Evolutionary conservation across 2,113 vertebrate genomes (phyloP).

Genomic region (Herpetotheres cachinnans): DNA sequence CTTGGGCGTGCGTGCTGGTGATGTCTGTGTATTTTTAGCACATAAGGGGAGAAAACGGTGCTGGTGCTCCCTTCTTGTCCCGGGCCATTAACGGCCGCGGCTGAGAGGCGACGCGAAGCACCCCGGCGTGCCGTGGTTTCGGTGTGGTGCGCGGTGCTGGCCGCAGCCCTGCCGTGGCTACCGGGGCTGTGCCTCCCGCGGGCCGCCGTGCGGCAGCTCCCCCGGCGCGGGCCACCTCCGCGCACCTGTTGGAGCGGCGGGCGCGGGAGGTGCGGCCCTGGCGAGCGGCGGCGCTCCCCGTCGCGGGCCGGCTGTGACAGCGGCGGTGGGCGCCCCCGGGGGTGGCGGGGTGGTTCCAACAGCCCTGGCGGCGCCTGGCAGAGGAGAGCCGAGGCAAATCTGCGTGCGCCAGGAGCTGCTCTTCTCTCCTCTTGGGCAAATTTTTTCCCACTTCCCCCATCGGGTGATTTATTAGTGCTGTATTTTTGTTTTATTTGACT

Average conservation of each 20-base stretch:
- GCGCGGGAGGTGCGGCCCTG: too few relatives aligned
- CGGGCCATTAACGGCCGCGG: fast-evolving
- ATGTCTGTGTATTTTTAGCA: fast-evolving
- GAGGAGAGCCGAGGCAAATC: not conserved
- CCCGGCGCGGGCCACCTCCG: too few relatives aligned
- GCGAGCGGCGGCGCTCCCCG: too few relatives aligned
- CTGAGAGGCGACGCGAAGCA: not conserved
- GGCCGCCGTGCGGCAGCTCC: not conserved
- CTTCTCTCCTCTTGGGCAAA: not conserved
- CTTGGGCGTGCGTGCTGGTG: not conserved
- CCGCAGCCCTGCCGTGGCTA: not conserved
- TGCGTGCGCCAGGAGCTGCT: not conserved
- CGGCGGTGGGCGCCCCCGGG: not conserved
- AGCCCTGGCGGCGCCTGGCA: not conserved
- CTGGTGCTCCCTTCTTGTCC: not conserved
- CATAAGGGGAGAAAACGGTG: not conserved
- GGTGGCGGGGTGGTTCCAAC: not conserved
- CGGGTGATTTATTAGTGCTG: not conserved
- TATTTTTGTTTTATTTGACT: not conserved
- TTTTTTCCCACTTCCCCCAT: not conserved
- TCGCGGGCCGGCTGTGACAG: too few relatives aligned
- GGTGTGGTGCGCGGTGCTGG: not conserved
- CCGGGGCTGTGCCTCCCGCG: not conserved
- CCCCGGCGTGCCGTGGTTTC: fast-evolving
- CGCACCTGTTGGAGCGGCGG: too few relatives aligned